Percentiles rank a stretch among this genome's conserved stretches.
Evolutionary conservation across 2,113 vertebrate species (phyloP).

Genomic region (Melospiza georgiana): DNA sequence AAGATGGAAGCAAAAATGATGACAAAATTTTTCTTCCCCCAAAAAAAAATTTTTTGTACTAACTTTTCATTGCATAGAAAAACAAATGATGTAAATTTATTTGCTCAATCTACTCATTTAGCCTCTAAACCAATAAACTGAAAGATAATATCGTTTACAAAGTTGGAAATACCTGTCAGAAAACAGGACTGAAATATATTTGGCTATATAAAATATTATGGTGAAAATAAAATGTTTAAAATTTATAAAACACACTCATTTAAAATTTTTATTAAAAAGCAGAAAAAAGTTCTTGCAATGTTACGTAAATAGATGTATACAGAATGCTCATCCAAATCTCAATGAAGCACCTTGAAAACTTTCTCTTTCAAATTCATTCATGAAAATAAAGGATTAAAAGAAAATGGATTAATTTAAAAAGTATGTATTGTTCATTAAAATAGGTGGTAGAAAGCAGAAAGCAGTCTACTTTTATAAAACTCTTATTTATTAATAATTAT

Average conservation of each 20-base stretch:
- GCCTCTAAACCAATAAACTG: neutral
- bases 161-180: neutral
- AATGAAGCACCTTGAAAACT: neutral
- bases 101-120: neutral
- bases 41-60: neutral
- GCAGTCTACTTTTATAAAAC: neutral
- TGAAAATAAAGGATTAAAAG: neutral
- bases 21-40: neutral
- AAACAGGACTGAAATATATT: neutral
- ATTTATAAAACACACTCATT: neutral
- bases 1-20: neutral
- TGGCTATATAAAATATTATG: neutral
- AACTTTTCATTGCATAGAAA: neutral
- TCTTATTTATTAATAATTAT: neutral
- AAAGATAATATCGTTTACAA: neutral
- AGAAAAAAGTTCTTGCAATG: neutral
- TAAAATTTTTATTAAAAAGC: neutral
- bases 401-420: neutral
- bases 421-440: neutral
- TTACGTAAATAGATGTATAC: neutral
- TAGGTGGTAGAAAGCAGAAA: neutral
- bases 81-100: neutral
- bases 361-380: neutral
- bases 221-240: neutral
- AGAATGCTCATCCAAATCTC: neutral